Evolutionary conservation across 2,113 vertebrate species (phyloP), one percentile per base, ranked within the genome.

Genomic region (Thalassarche chlororhynchos): DNA sequence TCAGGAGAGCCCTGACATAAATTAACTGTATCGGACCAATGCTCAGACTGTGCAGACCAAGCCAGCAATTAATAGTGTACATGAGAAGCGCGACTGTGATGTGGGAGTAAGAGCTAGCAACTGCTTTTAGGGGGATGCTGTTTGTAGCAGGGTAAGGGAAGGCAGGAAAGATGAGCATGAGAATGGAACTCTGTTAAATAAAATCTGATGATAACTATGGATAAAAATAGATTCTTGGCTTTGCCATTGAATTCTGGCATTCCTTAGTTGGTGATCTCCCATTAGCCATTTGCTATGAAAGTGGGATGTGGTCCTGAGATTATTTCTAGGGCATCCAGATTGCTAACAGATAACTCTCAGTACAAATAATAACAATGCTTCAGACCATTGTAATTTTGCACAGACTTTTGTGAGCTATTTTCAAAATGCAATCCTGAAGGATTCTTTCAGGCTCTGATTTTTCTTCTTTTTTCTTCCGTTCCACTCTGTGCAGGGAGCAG

Each of bases 401-500:
- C 79, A 93, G 55, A 31, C 31, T 58, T 64, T 66, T 70, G 46
- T 64, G 51, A 68, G 12, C 46, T 38, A 19, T 72, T 89, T 49
- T 46, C 46, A 77, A 14, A 46, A n/a, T 32, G 4, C 8, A 44
- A 4, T 60, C 74, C 34, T 64, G 38, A 26, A 32, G 44, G 38
- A n/a, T 69, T 23, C 24, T 55, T 61, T 70, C 17, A 70, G 74
- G 64, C n/a, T 86, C 64, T 90, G n/a, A 96, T 19, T 77, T 29
- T 8, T 36, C 28, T 54, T 38, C 57, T 26, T 32, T 25, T 28
- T 18, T 14, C 26, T 29, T 42, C 62, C 55, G 9, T 93, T 74
- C 79, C 42, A 42, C 49, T 94, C 20, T 97, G 57, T 60, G n/a
- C 96, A 99, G 99, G 99, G 99, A 40, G 98, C 99, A 5, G 99